Evolutionary conservation across 2,888 invertebrate species (phyloP), one percentile per base, ranked within the genome.

Genomic region (Choreutis nemorana): DNA sequence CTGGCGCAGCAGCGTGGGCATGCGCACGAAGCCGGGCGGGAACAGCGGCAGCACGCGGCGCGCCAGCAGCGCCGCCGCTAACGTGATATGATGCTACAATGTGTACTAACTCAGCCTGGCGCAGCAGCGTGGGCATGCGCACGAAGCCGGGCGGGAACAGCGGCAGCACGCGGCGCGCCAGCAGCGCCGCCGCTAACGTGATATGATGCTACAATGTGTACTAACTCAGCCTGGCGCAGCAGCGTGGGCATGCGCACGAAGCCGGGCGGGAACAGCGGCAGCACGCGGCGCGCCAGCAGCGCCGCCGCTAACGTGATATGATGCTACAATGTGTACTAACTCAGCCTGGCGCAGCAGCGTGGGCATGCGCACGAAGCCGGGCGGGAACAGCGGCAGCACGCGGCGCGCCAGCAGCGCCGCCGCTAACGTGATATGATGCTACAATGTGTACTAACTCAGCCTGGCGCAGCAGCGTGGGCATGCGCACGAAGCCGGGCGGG

Each of bases 101-200:
- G 11, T 18, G 28, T 22, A 62, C 70, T 59, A 13, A 78, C 78
- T 68, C 75, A 14, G 81, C 75, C 50, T 82, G 82, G 14, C 80
- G 54, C 37, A 81, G 44, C 28, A 85, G 55, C 3, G 81, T 81
- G 16, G 81, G 72, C 50, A 83, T 73, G 37, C 83, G 66, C 52
- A 88, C 86, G 75, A 87, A 88, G 10, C 87, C 87, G 26, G 65
- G 57, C 3, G 87, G 87, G 85, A 87, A 89, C 16, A 88, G 60
- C 7, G 83, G 80, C 55, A 84, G 67, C n/a, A 87, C 82, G 32
- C 84, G 77, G 21, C 56, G 50, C 28, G 83, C 82, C 23, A 89
- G 65, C 50, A 85, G 81, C 1, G 59, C 45, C 22, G 71, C 72
- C 2, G 85, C 77, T n/a, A n/a, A n/a, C n/a, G n/a, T n/a, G n/a